phyloP scores from a whole-genome alignment of 2,113 vertebrate species.

The Ibidorhyncha struthersii region DNA sequence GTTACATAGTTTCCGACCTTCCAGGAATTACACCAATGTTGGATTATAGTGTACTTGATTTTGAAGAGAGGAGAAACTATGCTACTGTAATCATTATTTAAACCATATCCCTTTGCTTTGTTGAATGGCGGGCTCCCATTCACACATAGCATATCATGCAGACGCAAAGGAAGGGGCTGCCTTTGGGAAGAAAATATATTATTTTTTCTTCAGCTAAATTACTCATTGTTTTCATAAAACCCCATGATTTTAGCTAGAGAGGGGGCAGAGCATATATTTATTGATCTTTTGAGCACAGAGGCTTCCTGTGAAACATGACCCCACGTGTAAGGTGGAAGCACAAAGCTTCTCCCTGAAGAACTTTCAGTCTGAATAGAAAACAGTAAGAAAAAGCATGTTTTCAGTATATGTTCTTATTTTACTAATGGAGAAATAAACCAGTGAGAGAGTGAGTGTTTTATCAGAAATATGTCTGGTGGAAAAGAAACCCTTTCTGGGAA shows the following conservation, averaged over 20 bases:
- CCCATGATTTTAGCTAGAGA: not conserved
- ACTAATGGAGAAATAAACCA: not conserved
- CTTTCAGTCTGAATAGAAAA: not conserved
- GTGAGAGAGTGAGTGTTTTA: not conserved
- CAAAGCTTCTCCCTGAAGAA: not conserved
- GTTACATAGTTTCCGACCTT: not conserved
- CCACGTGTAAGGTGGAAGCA: not conserved
- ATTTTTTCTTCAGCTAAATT: not conserved
- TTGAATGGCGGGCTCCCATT: not conserved
- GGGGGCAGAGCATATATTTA: not conserved
- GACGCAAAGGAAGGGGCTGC: not conserved
- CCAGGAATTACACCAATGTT: not conserved
- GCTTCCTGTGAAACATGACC: not conserved
- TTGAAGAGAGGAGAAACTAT: not conserved
- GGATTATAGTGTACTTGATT: not conserved
- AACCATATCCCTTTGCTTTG: not conserved
- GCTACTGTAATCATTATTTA: constrained; percentile 9
- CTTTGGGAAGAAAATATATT: not conserved
- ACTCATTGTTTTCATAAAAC: not conserved
- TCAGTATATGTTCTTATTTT: not conserved
- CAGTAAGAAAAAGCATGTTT: not conserved
- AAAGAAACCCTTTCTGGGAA: not conserved
- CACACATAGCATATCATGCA: not conserved
- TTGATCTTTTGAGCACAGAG: not conserved
- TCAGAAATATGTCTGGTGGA: not conserved